Evolutionary conservation across 2,888 invertebrate species (phyloP).

Genomic region (Plebejus anna): DNA sequence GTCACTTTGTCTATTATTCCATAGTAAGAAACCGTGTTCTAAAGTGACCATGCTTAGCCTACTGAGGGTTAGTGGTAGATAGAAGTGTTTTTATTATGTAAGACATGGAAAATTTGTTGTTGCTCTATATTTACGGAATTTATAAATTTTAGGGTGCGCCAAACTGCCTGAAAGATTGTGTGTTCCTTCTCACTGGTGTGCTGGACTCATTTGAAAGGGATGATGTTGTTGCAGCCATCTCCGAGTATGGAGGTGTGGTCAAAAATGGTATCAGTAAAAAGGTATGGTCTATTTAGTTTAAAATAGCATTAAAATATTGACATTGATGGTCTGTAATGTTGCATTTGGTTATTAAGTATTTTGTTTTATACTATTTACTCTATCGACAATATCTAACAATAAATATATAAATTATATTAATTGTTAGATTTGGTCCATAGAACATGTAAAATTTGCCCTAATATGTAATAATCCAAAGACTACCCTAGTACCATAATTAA

Average conservation of each 20-base stretch:
- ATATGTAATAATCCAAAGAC: too few relatives aligned
- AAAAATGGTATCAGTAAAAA: slow-evolving; percentile 87
- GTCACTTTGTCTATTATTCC: too few relatives aligned
- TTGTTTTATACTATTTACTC: not conserved
- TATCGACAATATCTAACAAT: too few relatives aligned
- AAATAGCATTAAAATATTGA: not conserved
- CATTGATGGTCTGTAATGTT: too few relatives aligned
- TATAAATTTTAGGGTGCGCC: slow-evolving; percentile 80
- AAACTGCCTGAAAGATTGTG: slow-evolving; percentile 84
- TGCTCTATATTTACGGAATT: not conserved
- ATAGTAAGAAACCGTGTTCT: too few relatives aligned
- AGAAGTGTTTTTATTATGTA: not conserved
- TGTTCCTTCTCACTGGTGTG: slow-evolving; percentile 91
- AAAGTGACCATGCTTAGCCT: too few relatives aligned
- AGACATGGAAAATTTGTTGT: not conserved
- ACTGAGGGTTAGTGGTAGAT: not conserved
- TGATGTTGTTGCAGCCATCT: slow-evolving; percentile 86
- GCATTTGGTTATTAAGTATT: not conserved
- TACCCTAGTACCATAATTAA: not conserved
- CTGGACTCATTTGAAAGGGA: slow-evolving; percentile 93
- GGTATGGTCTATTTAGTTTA: slow-evolving; percentile 54
- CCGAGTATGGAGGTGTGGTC: slow-evolving; percentile 89
- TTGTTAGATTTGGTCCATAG: too few relatives aligned
- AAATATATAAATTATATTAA: too few relatives aligned
- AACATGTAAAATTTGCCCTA: too few relatives aligned